Base-by-base conservation (phyloP, 1,140 invertebrate species). In the Drosophila persimilis region DNA sequence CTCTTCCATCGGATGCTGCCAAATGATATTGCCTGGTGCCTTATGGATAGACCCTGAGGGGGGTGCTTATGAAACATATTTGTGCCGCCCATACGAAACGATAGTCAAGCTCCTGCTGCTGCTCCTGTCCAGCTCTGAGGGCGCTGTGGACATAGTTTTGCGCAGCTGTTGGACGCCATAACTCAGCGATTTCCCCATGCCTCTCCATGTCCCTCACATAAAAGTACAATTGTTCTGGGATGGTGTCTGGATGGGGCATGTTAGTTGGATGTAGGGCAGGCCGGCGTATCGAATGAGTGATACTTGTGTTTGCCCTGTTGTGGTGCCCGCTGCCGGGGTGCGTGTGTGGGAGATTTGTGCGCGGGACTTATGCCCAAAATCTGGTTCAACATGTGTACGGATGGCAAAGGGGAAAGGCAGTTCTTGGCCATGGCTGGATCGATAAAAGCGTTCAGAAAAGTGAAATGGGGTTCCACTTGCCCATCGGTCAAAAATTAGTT, bases 101-200 rank as follows among this genome's bases (percentile, higher is more conserved):
- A 51, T 67, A 59, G 50, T 2, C 20, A 20, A 41, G 50, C 29
- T 41, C 15, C 31, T 11, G 52, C 8, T 2, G 2, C 29, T 31
- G 29, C 7, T 31, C 2, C 29, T 9, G 29, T 8, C 35, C 35
- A 39, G 35, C 35, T 13, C 35, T 13, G 11, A 5, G 35, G 11
- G 3, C 35, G 52, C 39, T 60, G 24, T 43, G 51, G 63, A 52
- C 66, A 48, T 86, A 73, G 78, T 86, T 85, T 74, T 57, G 83
- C 83, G 58, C 81, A 86, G 81, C 81, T 86, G 81, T 78, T 81
- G 77, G 83, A 64, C 71, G 62, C 76, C 74, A 86, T 86, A 86
- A 88, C 81, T 88, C 83, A 88, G 83, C 55, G 54, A 72, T 55
- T 41, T 52, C 31, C 67, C 60, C 43, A 62, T 48, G 61, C 47